Evolutionary conservation across 2,113 vertebrate species (phyloP).

Genomic region (Suncus etruscus): DNA sequence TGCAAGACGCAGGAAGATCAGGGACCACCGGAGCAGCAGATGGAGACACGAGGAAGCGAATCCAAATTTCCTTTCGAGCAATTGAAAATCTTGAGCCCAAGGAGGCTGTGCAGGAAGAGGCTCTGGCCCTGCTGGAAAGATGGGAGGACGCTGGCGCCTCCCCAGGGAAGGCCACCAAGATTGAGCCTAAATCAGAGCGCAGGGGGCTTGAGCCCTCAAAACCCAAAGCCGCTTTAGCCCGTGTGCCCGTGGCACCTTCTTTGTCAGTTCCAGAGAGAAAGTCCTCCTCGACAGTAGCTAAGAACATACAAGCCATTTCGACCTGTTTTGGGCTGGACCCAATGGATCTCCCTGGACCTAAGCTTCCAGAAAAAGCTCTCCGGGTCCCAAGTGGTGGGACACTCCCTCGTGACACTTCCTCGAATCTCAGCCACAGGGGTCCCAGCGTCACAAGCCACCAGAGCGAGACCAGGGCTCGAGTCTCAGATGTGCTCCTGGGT

Average conservation of each 20-base stretch:
- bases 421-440: background rate
- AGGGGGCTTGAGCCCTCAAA: background rate
- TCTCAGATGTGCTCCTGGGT: background rate
- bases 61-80: background rate
- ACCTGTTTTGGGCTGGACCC: background rate
- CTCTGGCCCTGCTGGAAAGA: background rate
- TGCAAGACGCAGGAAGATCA: background rate
- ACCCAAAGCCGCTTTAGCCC: background rate
- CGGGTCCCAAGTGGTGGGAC: conserved; percentile 26
- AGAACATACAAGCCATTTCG: background rate
- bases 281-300: background rate
- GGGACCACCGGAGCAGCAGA: background rate
- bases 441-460: no score
- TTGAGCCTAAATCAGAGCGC: background rate
- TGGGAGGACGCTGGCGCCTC: background rate
- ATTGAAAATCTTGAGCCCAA: background rate
- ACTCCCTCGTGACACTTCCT: background rate
- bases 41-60: conserved; percentile 32
- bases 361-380: background rate
- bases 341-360: background rate
- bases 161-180: no score
- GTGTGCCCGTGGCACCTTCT: background rate
- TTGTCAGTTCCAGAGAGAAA: conserved; percentile 2
- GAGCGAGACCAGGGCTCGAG: rapidly evolving
- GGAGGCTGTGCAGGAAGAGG: background rate